Base-by-base conservation (phyloP, 2,797 vertebrate genomes). In the Pelochelys cantorii region DNA sequence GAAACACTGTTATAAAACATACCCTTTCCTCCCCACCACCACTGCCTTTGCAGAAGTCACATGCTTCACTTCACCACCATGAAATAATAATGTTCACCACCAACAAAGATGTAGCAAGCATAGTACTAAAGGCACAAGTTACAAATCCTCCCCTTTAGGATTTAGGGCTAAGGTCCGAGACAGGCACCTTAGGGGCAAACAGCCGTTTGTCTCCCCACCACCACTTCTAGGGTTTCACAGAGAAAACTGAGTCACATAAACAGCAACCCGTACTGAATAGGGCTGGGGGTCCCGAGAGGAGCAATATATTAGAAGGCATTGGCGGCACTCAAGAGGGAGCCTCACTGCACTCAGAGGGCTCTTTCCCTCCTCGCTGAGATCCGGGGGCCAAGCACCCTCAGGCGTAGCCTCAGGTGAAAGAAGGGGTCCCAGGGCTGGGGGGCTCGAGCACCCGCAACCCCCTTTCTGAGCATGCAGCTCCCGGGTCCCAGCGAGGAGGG, bases 1-100 rank as follows among this genome's bases (percentile, higher is more conserved):
- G 42, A 48, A 48, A 48, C 42, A 48, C 42, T 89, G 94, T 95
- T 94, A 96, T 62, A 97, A 97, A 97, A 97, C 92, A 90, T 94
- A 95, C 90, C 85, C 91, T 93, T 68, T 71, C 31, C 37, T 95
- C 71, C 83, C 84, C 80, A 25, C 62, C 92, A 91, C 93, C 80
- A 91, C 93, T 95, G 94, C 93, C 94, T 94, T 95, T 92, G 95
- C 95, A 65, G 88, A 84, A 94, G 87, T 71, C 94, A 96, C 95
- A 96, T 95, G 92, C 96, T 97, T 96, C 96, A 97, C 93, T 94
- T 86, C 85, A 83, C 74, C 80, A 80, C 85, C 91, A 81, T 23
- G 85, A 85, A 88, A 92, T 79, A 93, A 89, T 27, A 57, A 71
- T 87, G 37, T 82, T 89, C 89, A 55, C 84, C 27, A 95, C 86